Evolutionary conservation across 2,888 invertebrate species (phyloP).

Genomic region (Aphelenchoides bicaudatus): DNA sequence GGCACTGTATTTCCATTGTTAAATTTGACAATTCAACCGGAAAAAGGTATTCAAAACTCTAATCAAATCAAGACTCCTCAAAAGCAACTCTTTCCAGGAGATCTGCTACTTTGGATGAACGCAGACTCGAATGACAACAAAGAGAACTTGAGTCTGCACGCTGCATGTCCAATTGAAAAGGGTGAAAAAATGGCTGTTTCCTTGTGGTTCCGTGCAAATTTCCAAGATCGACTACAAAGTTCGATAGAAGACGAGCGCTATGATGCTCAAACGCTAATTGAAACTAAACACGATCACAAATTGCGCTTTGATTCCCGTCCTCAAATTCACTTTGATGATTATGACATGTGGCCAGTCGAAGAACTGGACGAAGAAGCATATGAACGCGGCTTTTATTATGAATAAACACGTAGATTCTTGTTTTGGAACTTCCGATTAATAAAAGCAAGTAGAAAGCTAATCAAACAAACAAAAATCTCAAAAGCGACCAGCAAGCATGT

Average conservation of each 20-base stretch:
- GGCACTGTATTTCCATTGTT: slow-evolving; percentile 47
- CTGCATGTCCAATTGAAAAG: slow-evolving; percentile 40
- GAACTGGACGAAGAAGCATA: not conserved
- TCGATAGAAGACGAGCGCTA: slow-evolving; percentile 5
- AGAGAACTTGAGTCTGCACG: slow-evolving; percentile 34
- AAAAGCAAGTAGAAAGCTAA: too few species aligned
- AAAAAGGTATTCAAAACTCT: slow-evolving; percentile 31
- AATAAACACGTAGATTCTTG: too few species aligned
- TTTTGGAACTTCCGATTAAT: too few species aligned
- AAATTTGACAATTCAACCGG: slow-evolving; percentile 38
- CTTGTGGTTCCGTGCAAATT: slow-evolving; percentile 40
- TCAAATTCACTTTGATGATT: slow-evolving; percentile 7
- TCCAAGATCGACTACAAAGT: slow-evolving; percentile 34
- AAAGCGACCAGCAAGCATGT: too few species aligned
- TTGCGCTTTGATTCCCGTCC: slow-evolving; percentile 12
- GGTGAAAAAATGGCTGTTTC: slow-evolving; percentile 46
- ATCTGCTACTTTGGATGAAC: slow-evolving; percentile 48
- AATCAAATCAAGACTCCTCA: slow-evolving; percentile 11
- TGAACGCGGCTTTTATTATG: too few species aligned
- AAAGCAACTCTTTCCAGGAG: slow-evolving; percentile 20
- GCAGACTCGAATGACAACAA: slow-evolving; percentile 30
- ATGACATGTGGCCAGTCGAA: not conserved
- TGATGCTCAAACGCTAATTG: not conserved
- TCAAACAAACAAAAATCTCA: too few species aligned
- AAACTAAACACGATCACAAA: not conserved